Evolutionary conservation across 2,888 invertebrate species (phyloP), one percentile per base, ranked within the genome.

Genomic region (Hydrotaea cyrtoneurina): DNA sequence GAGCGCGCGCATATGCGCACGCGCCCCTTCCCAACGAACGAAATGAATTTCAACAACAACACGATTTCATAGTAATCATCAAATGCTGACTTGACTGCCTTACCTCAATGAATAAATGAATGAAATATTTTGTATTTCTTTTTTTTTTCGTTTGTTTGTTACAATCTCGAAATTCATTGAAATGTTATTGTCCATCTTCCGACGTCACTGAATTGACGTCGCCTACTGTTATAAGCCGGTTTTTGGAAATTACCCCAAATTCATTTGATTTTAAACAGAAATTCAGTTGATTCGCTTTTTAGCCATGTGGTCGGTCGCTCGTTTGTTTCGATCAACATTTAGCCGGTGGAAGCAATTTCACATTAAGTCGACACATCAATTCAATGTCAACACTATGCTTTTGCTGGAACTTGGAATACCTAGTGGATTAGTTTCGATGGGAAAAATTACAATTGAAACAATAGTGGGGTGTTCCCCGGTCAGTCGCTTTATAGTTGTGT

Each of bases 1-100:
- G 72, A 59, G 55, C 50, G 64, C 78, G 77, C 59, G 82, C 53
- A 66, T 57, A 59, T 73, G 72, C 74, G 72, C 80, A 80, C 74
- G 82, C 53, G 79, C 73, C 69, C 75, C 50, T 66, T 80, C 39
- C 21, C 53, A 62, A 64, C 46, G 77, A 31, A n/a, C n/a, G n/a
- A 80, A 39, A 1, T n/a, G 62, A 46, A 69, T 19, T 66, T 31
- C 31, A 31, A 31, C 31, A 31, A 7, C 31, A 2, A 7, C 31
- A n/a, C 39, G 66, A n/a, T 36, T 64, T 64, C 19, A 23, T 43
- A 13, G 10, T 43, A 11, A 21, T 46, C 13, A 21, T 46, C 13
- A 46, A 46, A 69, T 46, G 31, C 23, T 43, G 21, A 43, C 39
- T 1, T n/a, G 11, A 39, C 39, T 39, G n/a, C n/a, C n/a, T n/a